Conservation (phyloP, 2,888 invertebrate species). For the Diarsia mendica region DNA sequence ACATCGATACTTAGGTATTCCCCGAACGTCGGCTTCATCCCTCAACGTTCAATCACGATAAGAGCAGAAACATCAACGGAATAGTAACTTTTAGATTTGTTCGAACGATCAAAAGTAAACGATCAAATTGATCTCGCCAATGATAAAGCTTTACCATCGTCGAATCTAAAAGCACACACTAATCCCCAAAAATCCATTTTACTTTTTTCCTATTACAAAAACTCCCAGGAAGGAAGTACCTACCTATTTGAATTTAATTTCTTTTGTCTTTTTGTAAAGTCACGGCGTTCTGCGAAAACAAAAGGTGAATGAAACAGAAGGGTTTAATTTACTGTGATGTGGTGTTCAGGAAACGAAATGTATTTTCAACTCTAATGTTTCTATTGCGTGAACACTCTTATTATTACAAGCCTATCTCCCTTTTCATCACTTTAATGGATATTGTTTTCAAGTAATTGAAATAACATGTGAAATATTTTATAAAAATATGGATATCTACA, state of each 20-base stretch:
- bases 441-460: constrained; percentile 42
- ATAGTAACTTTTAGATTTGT: constrained; percentile 53
- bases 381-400: constrained; percentile 27
- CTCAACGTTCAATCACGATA: constrained; percentile 52
- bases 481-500: background rate
- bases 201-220: constrained; percentile 18
- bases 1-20: constrained; percentile 47
- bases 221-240: constrained; percentile 6
- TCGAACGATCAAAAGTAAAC: constrained; percentile 45
- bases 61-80: constrained; percentile 51
- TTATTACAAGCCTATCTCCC: constrained; percentile 8
- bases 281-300: constrained; percentile 18
- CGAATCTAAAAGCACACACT: constrained; percentile 18
- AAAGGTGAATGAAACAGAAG: constrained; percentile 44
- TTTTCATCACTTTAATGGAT: constrained; percentile 32
- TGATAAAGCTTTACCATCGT: constrained; percentile 28
- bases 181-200: constrained; percentile 22
- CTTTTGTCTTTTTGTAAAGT: constrained; percentile 39
- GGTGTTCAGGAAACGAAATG: constrained; percentile 24
- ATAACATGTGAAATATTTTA: background rate
- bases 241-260: constrained; percentile 36
- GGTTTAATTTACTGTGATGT: constrained; percentile 40
- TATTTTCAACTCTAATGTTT: constrained; percentile 30
- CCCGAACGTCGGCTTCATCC: constrained; percentile 30
- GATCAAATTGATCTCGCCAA: constrained; percentile 38